These are phyloP conservation scores for Menidia beryllina DNA, from an alignment of 2,113 vertebrate genomes.

Conservation along the genomic window DNA sequence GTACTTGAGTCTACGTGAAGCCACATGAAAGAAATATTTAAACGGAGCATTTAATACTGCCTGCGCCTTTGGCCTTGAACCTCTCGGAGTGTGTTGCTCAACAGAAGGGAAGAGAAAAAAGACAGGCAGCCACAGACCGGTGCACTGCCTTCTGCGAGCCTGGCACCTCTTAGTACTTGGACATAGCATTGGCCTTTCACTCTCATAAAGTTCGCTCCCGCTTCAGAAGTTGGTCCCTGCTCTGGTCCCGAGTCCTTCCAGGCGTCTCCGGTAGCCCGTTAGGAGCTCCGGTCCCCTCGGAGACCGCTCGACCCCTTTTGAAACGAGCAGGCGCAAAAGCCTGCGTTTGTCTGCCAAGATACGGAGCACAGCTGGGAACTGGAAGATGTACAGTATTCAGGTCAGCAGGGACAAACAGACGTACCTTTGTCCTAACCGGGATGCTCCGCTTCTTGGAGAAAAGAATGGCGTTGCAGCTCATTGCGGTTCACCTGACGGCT, in stretches of 20 bases:
- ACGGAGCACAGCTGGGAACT: slow-evolving; percentile 2
- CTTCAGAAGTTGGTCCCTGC: slow-evolving; percentile 31
- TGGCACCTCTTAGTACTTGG: slow-evolving; percentile 30
- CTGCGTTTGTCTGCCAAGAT: slow-evolving; percentile 43
- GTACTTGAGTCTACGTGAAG: slow-evolving; percentile 46
- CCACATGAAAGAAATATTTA: slow-evolving; percentile 45
- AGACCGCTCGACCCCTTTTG: slow-evolving; percentile 43
- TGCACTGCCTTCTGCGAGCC: slow-evolving; percentile 14
- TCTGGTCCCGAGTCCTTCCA: slow-evolving; percentile 36
- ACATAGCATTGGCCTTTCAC: slow-evolving; percentile 36
- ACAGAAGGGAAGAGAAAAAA: slow-evolving; percentile 12
- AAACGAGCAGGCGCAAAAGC: slow-evolving; percentile 47
- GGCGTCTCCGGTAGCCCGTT: slow-evolving; percentile 41
- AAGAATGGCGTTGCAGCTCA: not conserved
- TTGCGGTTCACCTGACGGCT: not conserved
- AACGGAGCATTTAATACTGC: slow-evolving; percentile 36
- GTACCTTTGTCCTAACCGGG: slow-evolving; percentile 10
- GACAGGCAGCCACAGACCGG: not conserved
- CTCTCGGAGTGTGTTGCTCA: slow-evolving; percentile 33
- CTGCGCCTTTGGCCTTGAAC: slow-evolving; percentile 54
- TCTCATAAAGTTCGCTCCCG: slow-evolving; percentile 47
- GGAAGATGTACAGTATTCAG: slow-evolving; percentile 43
- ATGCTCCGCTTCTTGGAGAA: slow-evolving; percentile 24
- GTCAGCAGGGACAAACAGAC: slow-evolving; percentile 32
- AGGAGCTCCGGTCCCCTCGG: slow-evolving; percentile 41